These are phyloP conservation scores for Hippocampus barbouri DNA, from an alignment of 2,113 vertebrate genomes.

Conservation along the genomic window DNA sequence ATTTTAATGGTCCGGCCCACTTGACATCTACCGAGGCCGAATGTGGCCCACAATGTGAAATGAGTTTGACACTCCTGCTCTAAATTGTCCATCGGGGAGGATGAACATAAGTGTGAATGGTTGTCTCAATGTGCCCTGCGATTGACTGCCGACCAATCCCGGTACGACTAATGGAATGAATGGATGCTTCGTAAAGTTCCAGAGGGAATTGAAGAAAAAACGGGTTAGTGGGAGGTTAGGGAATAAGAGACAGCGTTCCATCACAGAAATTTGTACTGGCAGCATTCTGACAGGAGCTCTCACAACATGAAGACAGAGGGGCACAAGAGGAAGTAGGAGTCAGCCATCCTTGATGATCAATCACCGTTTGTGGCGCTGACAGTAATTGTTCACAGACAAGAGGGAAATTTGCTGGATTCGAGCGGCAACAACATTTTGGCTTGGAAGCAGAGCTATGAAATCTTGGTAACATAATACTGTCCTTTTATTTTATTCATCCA, in stretches of 20 bases:
- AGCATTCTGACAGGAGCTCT: slow-evolving; percentile 32
- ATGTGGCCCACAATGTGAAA: too few species aligned
- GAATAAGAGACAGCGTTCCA: slow-evolving; percentile 19
- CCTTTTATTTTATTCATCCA: neutral
- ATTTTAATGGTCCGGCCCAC: too few species aligned
- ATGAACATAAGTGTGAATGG: too few species aligned
- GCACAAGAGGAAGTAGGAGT: slow-evolving; percentile 4
- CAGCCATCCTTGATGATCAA: neutral
- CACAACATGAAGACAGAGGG: slow-evolving; percentile 16
- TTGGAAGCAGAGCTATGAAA: slow-evolving; percentile 2
- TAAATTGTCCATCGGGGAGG: too few species aligned
- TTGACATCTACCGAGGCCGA: too few species aligned
- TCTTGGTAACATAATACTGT: neutral
- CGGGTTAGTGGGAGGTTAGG: slow-evolving; percentile 7
- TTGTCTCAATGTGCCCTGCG: neutral
- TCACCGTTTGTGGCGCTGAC: slow-evolving; percentile 16
- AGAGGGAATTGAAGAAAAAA: slow-evolving; percentile 7
- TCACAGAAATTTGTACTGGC: slow-evolving; percentile 26
- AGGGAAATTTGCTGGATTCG: neutral
- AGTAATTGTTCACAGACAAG: slow-evolving; percentile 10
- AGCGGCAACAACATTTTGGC: neutral
- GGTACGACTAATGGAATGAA: neutral
- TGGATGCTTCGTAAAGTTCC: neutral
- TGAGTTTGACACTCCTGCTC: too few species aligned
- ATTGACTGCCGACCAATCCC: too few species aligned